Base-by-base conservation (phyloP, 2,888 invertebrate species). In the Drosophila recens region DNA sequence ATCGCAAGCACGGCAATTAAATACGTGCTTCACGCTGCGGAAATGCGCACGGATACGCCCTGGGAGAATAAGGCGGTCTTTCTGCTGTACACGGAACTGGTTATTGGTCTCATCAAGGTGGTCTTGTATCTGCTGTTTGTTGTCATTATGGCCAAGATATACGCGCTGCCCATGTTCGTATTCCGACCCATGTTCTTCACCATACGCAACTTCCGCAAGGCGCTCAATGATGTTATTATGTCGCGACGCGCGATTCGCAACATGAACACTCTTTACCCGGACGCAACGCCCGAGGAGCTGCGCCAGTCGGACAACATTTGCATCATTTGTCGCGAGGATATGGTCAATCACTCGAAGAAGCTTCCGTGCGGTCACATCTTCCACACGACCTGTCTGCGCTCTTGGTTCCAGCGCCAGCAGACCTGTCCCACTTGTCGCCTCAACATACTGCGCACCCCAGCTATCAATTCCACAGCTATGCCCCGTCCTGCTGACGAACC, bases 11-110 rank as follows among this genome's bases (percentile, higher is more conserved):
- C 98, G 68, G 94, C 96, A 53, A 97, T 99, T 76, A 99, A 99
- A 91, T 98, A 98, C 91, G 93, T 96, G 27, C 93, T 97, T 6
- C 98, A 98, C 92, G 95, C 96, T 6, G 95, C 97, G 54, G 98
- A 98, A 91, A 94, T 97, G 79, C 95, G 93, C 34, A 91, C 91
- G 57, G 98, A 99, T 90, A 97, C 97, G 46, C 99, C 99, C 0
- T 99, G 99, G 99, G 99, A 99, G 92, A 98, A 98, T 92, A 99
- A 99, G 93, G 99, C 99, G 10, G 98, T 99, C 0, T 99, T 98
- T 90, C 93, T 99, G 42, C 94, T 99, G 2, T 99, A 99, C 91
- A 97, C 98, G 0, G 99, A 99, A 93, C 94, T 99, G 64, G 95
- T 98, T 40, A 97, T 99, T 93, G 99, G 99, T 72, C 94, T 96